Conservation (phyloP, 2,797 vertebrate genomes). For the Centroberyx gerrardi region DNA sequence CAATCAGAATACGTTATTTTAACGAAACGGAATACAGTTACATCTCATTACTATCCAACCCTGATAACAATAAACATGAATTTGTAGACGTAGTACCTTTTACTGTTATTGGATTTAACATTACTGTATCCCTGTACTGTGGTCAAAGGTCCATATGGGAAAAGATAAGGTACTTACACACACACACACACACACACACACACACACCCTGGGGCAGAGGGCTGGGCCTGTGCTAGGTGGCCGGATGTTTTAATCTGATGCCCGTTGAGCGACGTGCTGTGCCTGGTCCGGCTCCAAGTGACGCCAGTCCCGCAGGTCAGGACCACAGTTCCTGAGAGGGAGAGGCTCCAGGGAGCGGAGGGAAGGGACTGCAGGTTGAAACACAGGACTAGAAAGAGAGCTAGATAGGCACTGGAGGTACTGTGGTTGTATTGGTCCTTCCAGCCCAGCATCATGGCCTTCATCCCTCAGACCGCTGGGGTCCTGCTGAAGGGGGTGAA, state of each 20-base stretch:
- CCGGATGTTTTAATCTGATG: slow-evolving; percentile 55
- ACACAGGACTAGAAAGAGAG: slow-evolving; percentile 18
- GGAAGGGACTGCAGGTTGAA: background rate
- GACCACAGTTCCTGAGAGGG: slow-evolving; percentile 7
- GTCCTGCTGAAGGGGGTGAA: slow-evolving; percentile 69
- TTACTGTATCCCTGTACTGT: background rate
- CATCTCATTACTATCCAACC: too few relatives aligned
- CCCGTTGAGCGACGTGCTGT: slow-evolving; percentile 30
- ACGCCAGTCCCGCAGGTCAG: slow-evolving; percentile 35
- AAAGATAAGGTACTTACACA: slow-evolving; percentile 22
- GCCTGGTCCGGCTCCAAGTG: slow-evolving; percentile 57
- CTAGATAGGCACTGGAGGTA: slow-evolving; percentile 21
- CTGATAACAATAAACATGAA: too few relatives aligned
- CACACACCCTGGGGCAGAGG: slow-evolving; percentile 28
- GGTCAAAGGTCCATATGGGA: slow-evolving; percentile 17
- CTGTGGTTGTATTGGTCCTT: slow-evolving; percentile 46
- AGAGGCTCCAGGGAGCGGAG: slow-evolving; percentile 10
- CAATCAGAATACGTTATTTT: too few relatives aligned
- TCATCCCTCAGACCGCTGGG: slow-evolving; percentile 74
- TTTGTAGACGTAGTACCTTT: too few relatives aligned
- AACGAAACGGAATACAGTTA: too few relatives aligned
- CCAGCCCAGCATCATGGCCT: slow-evolving; percentile 63
- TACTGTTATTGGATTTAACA: too few relatives aligned
- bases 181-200: slow-evolving; percentile 24
- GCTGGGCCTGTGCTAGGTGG: slow-evolving; percentile 24